Percentiles rank a stretch among this genome's conserved stretches.
Conservation (phyloP, 2,888 invertebrate species). For the Amphipoea lucens region DNA sequence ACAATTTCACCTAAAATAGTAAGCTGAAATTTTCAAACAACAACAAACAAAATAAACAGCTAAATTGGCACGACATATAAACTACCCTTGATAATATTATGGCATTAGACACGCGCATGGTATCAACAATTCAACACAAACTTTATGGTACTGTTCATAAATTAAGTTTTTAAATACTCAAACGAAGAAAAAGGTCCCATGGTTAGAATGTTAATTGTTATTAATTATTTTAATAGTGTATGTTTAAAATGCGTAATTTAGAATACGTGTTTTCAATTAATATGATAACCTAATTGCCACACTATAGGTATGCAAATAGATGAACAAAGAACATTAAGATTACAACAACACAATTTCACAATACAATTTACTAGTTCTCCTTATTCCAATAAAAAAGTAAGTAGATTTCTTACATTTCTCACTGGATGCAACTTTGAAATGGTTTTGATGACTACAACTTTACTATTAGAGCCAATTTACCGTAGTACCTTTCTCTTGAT, state of each 20-base stretch:
- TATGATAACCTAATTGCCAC: background rate
- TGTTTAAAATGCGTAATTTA: background rate
- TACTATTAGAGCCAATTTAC: conserved; percentile 23
- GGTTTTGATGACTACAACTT: conserved; percentile 26
- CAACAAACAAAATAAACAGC: too few species aligned
- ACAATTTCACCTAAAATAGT: background rate
- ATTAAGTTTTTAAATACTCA: background rate
- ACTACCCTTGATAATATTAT: too few species aligned
- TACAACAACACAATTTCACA: background rate
- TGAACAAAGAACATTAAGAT: background rate
- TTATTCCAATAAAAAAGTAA: background rate
- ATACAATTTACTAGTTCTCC: background rate
- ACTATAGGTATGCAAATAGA: background rate
- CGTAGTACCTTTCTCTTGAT: background rate
- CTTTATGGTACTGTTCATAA: background rate
- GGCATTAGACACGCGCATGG: too few species aligned
- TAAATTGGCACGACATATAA: background rate
- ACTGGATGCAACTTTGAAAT: conserved; percentile 6
- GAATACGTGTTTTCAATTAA: background rate
- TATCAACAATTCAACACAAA: background rate
- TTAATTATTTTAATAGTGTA: background rate
- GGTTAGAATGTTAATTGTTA: background rate
- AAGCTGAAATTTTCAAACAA: background rate
- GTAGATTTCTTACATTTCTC: conserved; percentile 1
- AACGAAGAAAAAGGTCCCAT: background rate